Base-by-base conservation (phyloP, 2,113 vertebrate species). In the Phoenicopterus ruber region DNA sequence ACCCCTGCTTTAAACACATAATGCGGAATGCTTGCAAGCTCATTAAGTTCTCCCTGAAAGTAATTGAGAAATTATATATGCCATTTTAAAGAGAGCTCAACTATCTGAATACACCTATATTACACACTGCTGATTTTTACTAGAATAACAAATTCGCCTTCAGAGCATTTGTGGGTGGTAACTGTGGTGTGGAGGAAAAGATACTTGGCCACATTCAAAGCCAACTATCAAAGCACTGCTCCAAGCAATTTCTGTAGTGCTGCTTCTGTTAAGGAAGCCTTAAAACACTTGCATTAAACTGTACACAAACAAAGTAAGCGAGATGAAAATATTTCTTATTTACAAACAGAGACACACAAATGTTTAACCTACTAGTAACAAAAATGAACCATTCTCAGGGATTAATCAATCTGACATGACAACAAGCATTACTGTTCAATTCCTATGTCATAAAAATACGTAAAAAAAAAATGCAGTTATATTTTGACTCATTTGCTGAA, bases 271-370 rank as follows among this genome's bases (percentile, higher is more conserved):
- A 92, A 92, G 77, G 71, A 97, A 96, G 83, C 69, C 82, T 94
- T 95, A 84, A 98, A 98, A 89, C 94, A 98, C 50, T 96, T 96
- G 58, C 67, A 96, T 84, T 94, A 82, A 92, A 61, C 74, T 20
- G 19, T 20, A 86, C 1, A 22, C 71, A 96, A 91, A 96, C 70
- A 91, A 94, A 94, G 70, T 19, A 16, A 78, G 70, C 2, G 21
- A 91, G 55, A n/a, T 25, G 25, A 89, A 90, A 94, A 87, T 18
- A 92, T 90, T 63, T 61, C 34, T 55, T 90, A 61, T 93, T 96
- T 93, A 92, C 66, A 90, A 80, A 72, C 17, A 40, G 12, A 36
- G 2, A 71, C 28, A 80, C 32, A 82, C 9, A 82, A 61, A 29
- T 6, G 2, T 40, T 86, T 71, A 91, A 84, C 19, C 13, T 44